Conservation (phyloP, 2,888 invertebrate species). For the Rhagonycha lutea region DNA sequence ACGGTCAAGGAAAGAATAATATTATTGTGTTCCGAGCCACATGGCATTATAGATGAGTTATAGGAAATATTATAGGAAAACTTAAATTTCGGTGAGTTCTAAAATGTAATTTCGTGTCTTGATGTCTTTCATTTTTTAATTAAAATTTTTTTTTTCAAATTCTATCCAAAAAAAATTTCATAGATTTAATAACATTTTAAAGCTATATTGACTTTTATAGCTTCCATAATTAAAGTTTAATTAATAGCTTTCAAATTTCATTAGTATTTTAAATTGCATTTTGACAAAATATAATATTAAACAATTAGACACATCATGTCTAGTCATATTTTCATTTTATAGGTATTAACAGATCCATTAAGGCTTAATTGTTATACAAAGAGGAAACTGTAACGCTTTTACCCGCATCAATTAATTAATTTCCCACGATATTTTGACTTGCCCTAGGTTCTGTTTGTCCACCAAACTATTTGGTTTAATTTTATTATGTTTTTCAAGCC, state of each 20-base stretch:
- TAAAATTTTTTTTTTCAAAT: no score
- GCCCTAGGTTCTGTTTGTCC: conserved; percentile 17
- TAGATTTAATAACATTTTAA: no score
- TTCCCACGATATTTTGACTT: conserved; percentile 28
- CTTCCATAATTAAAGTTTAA: background rate
- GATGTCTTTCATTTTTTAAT: no score
- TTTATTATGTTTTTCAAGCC: background rate
- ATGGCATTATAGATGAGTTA: no score
- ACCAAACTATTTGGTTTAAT: conserved; percentile 6
- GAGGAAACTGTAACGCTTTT: background rate
- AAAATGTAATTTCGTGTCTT: no score
- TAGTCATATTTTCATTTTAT: background rate
- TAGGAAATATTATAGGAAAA: no score
- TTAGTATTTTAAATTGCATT: background rate
- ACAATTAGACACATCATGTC: background rate
- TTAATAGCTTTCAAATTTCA: background rate
- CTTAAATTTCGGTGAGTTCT: no score
- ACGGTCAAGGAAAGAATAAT: no score
- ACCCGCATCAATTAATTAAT: conserved; percentile 28
- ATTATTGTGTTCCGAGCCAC: no score
- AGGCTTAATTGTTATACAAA: background rate
- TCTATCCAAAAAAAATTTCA: no score
- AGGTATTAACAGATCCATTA: background rate
- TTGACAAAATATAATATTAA: background rate
- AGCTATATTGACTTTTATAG: no score